Base-by-base conservation (phyloP, 1,140 invertebrate species). In the Helicoverpa zea region DNA sequence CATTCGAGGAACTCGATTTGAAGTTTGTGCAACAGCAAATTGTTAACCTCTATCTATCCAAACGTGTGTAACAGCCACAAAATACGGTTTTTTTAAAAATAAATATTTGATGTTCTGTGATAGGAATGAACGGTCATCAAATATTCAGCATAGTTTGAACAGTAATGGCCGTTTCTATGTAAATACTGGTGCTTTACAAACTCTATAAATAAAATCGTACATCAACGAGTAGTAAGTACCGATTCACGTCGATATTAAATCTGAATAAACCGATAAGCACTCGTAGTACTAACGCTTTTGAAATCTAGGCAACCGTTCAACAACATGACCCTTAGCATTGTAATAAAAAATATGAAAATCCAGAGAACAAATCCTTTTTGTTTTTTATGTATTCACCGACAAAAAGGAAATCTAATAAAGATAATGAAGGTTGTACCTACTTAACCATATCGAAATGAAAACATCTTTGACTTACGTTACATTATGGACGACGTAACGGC, bases 321-420 rank as follows among this genome's bases (percentile, higher is more conserved):
- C 29, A 54, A 58, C n/a, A 56, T 58, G 54, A 56, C 13, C 70
- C 29, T 74, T 16, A 5, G 70, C 7, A 16, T 12, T 54, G 18
- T 43, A 74, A 74, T 58, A 74, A 74, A 73, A 18, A 35, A 43
- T 43, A 54, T 74, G 13, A n/a, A 30, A n/a, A 7, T 12, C 47
- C 16, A 49, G 10, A 43, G 10, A 56, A 73, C 13, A 54, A 74
- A 43, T 74, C 10, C 14, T 75, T 43, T 35, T 35, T 63, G 56
- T 63, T 30, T 72, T 59, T 73, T 74, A 59, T 16, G 30, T 58
- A 10, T 35, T 72, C 43, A 29, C 54, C n/a, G 16, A 74, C 29
- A 74, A n/a, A 59, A 59, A 35, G 72, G n/a, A 59, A 59, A 74
- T 74, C 72, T 59, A 74, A 74, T 74, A 74, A 74, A 74, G 72